Evolutionary conservation across 2,888 invertebrate genomes (phyloP).

Genomic region (Sminthurinus aureus): DNA sequence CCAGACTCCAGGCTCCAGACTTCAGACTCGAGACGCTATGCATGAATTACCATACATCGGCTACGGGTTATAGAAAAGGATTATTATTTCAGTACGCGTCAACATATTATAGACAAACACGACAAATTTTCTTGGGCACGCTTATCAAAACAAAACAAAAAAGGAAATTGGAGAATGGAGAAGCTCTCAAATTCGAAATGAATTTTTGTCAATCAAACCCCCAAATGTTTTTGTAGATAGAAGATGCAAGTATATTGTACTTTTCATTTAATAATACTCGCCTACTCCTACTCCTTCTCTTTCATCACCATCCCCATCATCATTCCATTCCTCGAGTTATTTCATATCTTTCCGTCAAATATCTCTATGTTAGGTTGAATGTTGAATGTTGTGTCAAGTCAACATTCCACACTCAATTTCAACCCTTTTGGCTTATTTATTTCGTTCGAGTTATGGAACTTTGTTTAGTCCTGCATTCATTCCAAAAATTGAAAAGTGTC

Average conservation of each 20-base stretch:
- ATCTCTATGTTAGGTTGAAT: too few relatives aligned
- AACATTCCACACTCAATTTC: not conserved
- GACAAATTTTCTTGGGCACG: conserved; percentile 15
- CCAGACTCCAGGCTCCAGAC: too few relatives aligned
- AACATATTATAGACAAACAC: not conserved
- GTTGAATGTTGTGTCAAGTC: too few relatives aligned
- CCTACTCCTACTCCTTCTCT: not conserved
- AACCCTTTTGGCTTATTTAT: not conserved
- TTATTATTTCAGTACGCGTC: not conserved
- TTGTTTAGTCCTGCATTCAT: not conserved
- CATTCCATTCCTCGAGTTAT: not conserved
- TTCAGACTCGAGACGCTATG: too few relatives aligned
- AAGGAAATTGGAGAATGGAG: not conserved
- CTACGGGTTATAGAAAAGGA: too few relatives aligned
- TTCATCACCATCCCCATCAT: not conserved
- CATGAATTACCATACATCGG: not conserved
- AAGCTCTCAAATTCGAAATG: conserved; percentile 31
- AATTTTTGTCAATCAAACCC: conserved; percentile 39
- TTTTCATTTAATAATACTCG: not conserved
- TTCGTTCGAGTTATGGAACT: too few relatives aligned
- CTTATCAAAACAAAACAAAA: conserved; percentile 21
- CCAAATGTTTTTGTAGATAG: not conserved
- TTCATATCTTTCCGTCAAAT: not conserved
- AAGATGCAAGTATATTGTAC: not conserved
- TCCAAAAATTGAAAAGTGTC: not conserved